These are phyloP conservation scores for Drosophila burlai DNA, from an alignment of 1,140 invertebrate species.

Conservation along the genomic window DNA sequence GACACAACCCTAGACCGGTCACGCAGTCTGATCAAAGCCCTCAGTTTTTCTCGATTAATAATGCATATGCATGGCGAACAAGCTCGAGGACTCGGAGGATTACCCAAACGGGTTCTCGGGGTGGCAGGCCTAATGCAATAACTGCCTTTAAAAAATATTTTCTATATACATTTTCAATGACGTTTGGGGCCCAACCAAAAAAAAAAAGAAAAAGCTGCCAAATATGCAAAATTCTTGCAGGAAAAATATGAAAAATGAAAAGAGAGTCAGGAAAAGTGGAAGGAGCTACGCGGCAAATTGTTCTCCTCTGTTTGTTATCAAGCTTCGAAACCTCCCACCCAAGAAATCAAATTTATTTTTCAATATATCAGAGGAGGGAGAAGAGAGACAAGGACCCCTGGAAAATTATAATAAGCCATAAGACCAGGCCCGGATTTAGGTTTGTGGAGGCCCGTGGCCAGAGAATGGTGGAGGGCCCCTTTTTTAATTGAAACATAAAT, in stretches of 20 bases:
- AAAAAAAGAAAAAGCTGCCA: conserved; percentile 17
- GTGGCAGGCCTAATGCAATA: conserved; percentile 69
- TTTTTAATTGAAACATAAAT: no score
- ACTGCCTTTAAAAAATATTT: conserved; percentile 64
- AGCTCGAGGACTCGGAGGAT: conserved; percentile 25
- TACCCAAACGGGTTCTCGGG: conserved; percentile 41
- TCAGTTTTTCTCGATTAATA: conserved; percentile 61
- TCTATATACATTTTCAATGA: conserved; percentile 75
- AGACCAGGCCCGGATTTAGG: no score
- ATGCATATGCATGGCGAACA: conserved; percentile 71
- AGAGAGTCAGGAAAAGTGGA: conserved; percentile 10
- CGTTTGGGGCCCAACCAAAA: conserved; percentile 2
- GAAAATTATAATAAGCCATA: not conserved
- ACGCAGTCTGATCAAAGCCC: conserved; percentile 74
- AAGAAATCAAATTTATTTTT: conserved; percentile 69
- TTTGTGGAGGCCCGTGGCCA: no score
- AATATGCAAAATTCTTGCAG: conserved; percentile 74
- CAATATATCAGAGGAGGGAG: conserved; percentile 44
- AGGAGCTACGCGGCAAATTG: conserved; percentile 26
- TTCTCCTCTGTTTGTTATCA: conserved; percentile 16
- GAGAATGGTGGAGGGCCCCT: no score
- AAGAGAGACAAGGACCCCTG: not conserved
- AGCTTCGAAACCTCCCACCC: conserved; percentile 7
- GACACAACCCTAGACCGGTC: conserved; percentile 60
- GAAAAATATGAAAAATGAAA: conserved; percentile 24